Conservation (phyloP, 2,888 invertebrate genomes). For the Aspidiotus destructor region DNA sequence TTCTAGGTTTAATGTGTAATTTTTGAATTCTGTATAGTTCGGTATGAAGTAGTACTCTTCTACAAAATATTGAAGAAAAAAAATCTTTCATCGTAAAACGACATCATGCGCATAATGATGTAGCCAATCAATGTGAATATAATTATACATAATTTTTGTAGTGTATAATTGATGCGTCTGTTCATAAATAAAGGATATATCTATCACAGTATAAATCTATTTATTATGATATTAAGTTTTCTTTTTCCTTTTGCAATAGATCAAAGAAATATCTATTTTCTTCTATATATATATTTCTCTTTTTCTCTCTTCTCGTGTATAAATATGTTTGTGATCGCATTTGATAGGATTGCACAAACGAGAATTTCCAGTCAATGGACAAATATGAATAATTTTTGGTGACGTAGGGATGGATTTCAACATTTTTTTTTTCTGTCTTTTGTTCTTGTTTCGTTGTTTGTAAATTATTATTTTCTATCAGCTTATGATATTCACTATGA, state of each 20-base stretch:
- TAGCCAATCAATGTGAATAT: slow-evolving; percentile 25
- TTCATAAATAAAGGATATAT: slow-evolving; percentile 17
- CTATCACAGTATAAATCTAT: slow-evolving; percentile 21
- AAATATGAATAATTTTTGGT: too few species aligned
- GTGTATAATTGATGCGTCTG: slow-evolving; percentile 13
- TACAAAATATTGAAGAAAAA: neutral
- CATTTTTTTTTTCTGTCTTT: slow-evolving; percentile 13
- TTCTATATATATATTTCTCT: too few species aligned
- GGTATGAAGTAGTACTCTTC: neutral
- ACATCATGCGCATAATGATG: slow-evolving; percentile 7
- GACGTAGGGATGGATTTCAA: slow-evolving; percentile 5
- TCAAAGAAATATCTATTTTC: slow-evolving; percentile 20
- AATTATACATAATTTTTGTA: slow-evolving; percentile 15
- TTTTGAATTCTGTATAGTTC: slow-evolving; percentile 16
- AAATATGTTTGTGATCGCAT: too few species aligned
- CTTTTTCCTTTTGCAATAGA: slow-evolving; percentile 20
- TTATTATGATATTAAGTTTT: slow-evolving; percentile 20
- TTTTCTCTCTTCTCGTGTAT: too few species aligned
- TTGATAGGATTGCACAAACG: too few species aligned
- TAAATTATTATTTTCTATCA: slow-evolving; percentile 5
- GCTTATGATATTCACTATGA: slow-evolving; percentile 19
- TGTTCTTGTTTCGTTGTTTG: slow-evolving; percentile 8
- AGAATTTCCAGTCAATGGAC: too few species aligned
- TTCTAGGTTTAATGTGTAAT: slow-evolving; percentile 18
- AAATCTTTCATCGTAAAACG: slow-evolving; percentile 5